Evolutionary conservation across 1,140 invertebrate species (phyloP).

Genomic region (Radopholus similis): DNA sequence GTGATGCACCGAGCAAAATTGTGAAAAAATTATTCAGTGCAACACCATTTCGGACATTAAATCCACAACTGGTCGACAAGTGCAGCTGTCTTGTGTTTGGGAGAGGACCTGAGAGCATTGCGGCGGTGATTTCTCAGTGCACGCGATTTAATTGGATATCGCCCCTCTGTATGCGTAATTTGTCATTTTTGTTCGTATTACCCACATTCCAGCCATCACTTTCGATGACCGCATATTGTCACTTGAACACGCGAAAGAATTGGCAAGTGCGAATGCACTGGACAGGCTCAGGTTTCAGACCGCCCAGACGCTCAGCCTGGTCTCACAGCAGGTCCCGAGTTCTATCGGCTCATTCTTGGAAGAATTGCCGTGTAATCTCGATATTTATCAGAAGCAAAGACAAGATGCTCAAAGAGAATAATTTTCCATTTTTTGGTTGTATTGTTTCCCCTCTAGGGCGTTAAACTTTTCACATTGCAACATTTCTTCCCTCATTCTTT

Average conservation of each 20-base stretch:
- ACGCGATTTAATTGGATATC: neutral
- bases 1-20: constrained; percentile 4
- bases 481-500: no score
- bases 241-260: neutral
- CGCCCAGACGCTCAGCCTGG: neutral
- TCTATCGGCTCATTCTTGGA: neutral
- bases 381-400: neutral
- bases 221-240: constrained; percentile 7
- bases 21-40: constrained; percentile 9
- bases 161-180: constrained; percentile 1
- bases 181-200: neutral
- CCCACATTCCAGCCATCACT: neutral
- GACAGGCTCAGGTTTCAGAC: neutral
- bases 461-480: neutral
- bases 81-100: constrained; percentile 16
- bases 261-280: neutral
- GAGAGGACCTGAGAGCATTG: constrained; percentile 1
- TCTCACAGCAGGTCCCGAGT: neutral
- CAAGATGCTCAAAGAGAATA: neutral
- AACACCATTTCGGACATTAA: neutral
- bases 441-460: neutral
- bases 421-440: neutral
- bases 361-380: neutral
- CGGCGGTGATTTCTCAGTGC: neutral
- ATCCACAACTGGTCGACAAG: neutral